Evolutionary conservation across 2,113 vertebrate species (phyloP).

Genomic region (Desmodus rotundus): DNA sequence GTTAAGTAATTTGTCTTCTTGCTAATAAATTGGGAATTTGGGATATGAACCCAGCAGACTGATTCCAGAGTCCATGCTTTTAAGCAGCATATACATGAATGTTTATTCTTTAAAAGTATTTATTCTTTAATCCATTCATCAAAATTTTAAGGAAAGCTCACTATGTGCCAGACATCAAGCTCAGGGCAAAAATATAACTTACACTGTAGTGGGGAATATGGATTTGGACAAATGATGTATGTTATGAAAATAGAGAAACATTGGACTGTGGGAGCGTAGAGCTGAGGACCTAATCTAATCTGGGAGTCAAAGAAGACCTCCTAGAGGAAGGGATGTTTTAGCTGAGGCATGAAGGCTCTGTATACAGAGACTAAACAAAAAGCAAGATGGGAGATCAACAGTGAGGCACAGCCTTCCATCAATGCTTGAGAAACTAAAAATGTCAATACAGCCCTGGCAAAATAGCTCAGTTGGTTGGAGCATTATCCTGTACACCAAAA

Average conservation of each 20-base stretch:
- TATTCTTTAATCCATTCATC: not conserved
- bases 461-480: too few species aligned
- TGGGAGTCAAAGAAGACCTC: not conserved
- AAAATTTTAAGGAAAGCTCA: not conserved
- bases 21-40: not conserved
- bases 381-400: not conserved
- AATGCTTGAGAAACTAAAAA: not conserved
- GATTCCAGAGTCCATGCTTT: not conserved
- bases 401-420: not conserved
- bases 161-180: not conserved
- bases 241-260: not conserved
- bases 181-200: not conserved
- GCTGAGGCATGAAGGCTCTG: not conserved
- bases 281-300: not conserved
- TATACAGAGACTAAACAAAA: not conserved
- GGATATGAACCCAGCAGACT: not conserved
- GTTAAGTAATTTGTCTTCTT: not conserved
- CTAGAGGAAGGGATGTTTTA: not conserved
- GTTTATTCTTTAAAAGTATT: not conserved
- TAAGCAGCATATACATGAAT: not conserved
- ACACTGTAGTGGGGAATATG: not conserved
- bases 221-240: not conserved
- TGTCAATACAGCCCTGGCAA: too few species aligned
- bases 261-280: not conserved
- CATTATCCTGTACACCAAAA: too few species aligned